Percentiles rank a stretch among this genome's conserved stretches.
These are phyloP conservation scores for Carassius auratus DNA, from an alignment of 2,113 vertebrate genomes.

Conservation along the genomic window DNA sequence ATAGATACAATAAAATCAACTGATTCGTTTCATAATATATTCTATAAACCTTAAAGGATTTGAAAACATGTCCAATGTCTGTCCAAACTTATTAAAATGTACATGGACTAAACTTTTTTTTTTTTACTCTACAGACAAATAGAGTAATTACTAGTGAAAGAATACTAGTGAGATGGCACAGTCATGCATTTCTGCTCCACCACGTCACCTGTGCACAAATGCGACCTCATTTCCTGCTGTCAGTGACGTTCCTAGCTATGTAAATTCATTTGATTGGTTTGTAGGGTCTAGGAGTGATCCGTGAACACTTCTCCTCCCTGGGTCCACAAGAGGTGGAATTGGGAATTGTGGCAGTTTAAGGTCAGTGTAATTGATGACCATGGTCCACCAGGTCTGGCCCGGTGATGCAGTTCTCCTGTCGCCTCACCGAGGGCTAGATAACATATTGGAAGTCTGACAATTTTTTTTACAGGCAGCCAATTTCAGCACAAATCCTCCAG, in stretches of 20 bases:
- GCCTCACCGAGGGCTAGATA: not conserved
- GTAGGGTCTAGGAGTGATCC: not conserved
- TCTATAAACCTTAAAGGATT: not conserved
- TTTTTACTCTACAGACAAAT: not conserved
- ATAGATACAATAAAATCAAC: too few species aligned
- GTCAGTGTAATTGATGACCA: slow-evolving; percentile 59
- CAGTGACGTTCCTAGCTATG: not conserved
- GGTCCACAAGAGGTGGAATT: slow-evolving; percentile 43
- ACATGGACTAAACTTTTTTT: not conserved
- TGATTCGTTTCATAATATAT: not conserved
- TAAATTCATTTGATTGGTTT: not conserved
- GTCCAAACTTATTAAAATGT: not conserved
- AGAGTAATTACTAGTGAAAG: too few species aligned
- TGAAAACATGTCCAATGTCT: not conserved
- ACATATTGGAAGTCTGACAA: not conserved
- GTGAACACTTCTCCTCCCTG: not conserved
- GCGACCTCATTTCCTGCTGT: not conserved
- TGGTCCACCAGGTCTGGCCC: slow-evolving; percentile 13
- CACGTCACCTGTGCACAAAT: not conserved
- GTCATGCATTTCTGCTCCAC: not conserved
- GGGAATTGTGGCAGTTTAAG: slow-evolving; percentile 53
- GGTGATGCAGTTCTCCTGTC: not conserved
- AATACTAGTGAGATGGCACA: not conserved
- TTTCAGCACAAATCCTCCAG: not conserved
- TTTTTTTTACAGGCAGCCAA: not conserved